Evolutionary conservation across 2,888 invertebrate genomes (phyloP).

Genomic region (Linnaemya tessellans): DNA sequence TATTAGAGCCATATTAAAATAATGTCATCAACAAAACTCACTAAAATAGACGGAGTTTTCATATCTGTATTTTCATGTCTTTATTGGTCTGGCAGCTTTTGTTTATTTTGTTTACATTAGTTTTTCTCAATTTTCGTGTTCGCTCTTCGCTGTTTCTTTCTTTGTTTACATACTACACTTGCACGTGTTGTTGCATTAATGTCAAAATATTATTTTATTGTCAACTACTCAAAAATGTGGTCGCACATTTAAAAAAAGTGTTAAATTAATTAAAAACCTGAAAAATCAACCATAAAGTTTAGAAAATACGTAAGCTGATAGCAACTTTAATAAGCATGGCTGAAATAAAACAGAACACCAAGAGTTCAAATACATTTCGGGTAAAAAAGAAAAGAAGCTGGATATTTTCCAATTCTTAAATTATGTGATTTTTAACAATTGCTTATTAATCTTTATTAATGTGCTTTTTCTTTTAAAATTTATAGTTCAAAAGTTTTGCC

Average conservation of each 20-base stretch:
- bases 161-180: slow-evolving; percentile 46
- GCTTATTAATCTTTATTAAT: too few relatives aligned
- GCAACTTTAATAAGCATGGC: slow-evolving; percentile 58
- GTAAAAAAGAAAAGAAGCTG: slow-evolving; percentile 82
- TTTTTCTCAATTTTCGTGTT: background rate
- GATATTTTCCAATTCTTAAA: too few relatives aligned
- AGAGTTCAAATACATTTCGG: slow-evolving; percentile 90
- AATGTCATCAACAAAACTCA: too few relatives aligned
- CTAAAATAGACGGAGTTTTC: too few relatives aligned
- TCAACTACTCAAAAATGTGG: slow-evolving; percentile 61
- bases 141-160: background rate
- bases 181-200: slow-evolving; percentile 58
- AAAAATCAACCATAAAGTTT: background rate
- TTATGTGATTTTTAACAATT: too few relatives aligned
- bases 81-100: slow-evolving; percentile 14
- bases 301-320: slow-evolving; percentile 5
- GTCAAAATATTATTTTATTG: slow-evolving; percentile 54
- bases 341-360: slow-evolving; percentile 85
- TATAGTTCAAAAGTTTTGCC: slow-evolving; percentile 93
- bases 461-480: background rate
- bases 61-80: too few relatives aligned
- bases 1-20: too few relatives aligned
- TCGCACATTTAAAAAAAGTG: slow-evolving; percentile 47
- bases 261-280: background rate
- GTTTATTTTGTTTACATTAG: background rate